Evolutionary conservation across 1,140 invertebrate species (phyloP).

Genomic region (Phenacoccus solenopsis): DNA sequence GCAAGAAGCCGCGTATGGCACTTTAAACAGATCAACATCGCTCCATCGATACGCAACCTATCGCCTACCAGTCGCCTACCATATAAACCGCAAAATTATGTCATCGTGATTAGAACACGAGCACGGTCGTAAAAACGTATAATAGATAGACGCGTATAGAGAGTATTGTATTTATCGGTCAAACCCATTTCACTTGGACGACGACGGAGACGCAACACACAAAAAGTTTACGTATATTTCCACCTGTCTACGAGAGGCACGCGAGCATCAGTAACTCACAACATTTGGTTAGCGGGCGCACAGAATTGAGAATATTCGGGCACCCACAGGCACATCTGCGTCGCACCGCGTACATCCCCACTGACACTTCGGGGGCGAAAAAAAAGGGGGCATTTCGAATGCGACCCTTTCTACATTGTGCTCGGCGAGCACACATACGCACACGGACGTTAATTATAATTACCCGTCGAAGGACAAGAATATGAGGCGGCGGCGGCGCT

Average conservation of each 20-base stretch:
- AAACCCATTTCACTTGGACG: background rate
- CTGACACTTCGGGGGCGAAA: background rate
- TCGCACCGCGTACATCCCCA: background rate
- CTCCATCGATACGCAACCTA: background rate
- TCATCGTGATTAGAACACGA: background rate
- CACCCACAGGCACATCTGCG: conserved; percentile 11
- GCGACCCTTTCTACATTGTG: background rate
- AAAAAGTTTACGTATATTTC: background rate
- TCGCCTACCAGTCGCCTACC: background rate
- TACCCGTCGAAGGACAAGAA: background rate
- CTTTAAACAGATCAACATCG: too few relatives aligned
- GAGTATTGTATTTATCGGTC: background rate
- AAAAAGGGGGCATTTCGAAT: background rate
- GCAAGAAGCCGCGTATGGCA: too few relatives aligned
- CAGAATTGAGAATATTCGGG: background rate
- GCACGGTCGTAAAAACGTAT: background rate
- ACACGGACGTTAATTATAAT: background rate
- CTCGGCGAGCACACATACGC: background rate
- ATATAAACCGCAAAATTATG: background rate
- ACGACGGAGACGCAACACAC: background rate
- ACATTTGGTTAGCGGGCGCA: conserved; percentile 10
- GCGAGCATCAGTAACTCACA: conserved; percentile 14
- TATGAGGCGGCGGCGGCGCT: too few relatives aligned
- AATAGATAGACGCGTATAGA: background rate
- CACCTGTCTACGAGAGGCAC: conserved; percentile 11